Evolutionary conservation across 2,797 vertebrate species (phyloP), one percentile per base, ranked within the genome.

Genomic region (Pipistrellus kuhlii): DNA sequence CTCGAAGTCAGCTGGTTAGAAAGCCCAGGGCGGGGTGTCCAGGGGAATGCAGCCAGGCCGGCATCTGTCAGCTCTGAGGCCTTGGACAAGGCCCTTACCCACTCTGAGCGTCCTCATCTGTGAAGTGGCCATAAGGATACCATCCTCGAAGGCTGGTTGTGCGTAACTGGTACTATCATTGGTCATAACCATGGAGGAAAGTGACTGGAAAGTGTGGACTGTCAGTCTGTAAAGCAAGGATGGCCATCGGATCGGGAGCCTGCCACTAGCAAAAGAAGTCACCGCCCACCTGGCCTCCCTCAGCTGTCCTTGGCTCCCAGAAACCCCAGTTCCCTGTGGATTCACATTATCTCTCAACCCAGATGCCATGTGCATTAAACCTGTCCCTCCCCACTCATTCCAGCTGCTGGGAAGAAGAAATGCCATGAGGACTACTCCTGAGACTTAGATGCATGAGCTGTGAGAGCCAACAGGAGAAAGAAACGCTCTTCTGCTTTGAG

Each of bases 61-160:
- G 25, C 25, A 3, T 23, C 51, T 30, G 23, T n/a, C 25, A 14
- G 51, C 64, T 78, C 20, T 15, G 0, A n/a, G 57, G 53, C 68
- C 23, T 57, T 48, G 64, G 25, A 27, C 30, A 46, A 91, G 91
- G 94, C 93, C 66, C 86, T 76, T 94, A 87, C 88, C 92, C 35
- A 53, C 81, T 96, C 88, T 64, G 68, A 96, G 92, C 85, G 92
- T 97, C 93, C 87, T 68, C 94, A 62, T 91, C 78, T 68, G 15
- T 71, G 66, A 90, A 90, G 6, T 64, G 85, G 81, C 92, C 88
- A n/a, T 86, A 41, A 18, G 44, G 85, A n/a, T 53, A 53, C 91
- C 94, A 78, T 6, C 35, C 59, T 89, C 57, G 4, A 38, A 89
- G 72, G 69, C 35, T 80, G 64, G 25, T 41, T 3, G 1, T 81